These are phyloP conservation scores for Meandrina meandrites DNA, from an alignment of 92 coral and sea anemone genomes.

Conservation along the genomic window DNA sequence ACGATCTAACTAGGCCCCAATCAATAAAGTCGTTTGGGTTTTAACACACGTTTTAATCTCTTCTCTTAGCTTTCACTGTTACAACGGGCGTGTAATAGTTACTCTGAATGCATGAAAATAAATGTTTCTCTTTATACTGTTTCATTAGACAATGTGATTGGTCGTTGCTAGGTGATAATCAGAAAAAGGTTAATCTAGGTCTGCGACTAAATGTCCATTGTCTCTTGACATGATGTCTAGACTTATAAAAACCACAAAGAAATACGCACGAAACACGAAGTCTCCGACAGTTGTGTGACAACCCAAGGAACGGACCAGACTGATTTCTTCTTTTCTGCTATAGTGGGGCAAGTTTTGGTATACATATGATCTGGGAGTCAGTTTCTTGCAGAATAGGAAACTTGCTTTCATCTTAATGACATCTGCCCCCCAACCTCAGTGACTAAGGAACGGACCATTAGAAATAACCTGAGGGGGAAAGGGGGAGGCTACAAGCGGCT, in stretches of 20 bases:
- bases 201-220: not conserved
- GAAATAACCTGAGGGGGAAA: too few species aligned
- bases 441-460: too few species aligned
- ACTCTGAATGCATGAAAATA: not conserved
- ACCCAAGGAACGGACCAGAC: too few species aligned
- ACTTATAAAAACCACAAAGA: not conserved
- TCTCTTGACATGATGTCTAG: not conserved
- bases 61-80: not conserved
- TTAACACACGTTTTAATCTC: not conserved
- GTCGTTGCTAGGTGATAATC: not conserved
- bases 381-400: too few species aligned
- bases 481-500: too few species aligned
- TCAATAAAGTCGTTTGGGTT: not conserved
- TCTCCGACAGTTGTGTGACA: too few species aligned
- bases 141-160: not conserved
- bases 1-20: not conserved
- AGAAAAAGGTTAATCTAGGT: not conserved
- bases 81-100: not conserved
- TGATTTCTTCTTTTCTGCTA: too few species aligned
- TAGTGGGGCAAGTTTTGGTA: too few species aligned
- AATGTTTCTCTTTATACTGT: not conserved
- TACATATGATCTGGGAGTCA: too few species aligned
- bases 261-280: not conserved
- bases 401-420: too few species aligned
- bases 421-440: too few species aligned